Evolutionary conservation across 2,888 invertebrate species (phyloP).

Genomic region (Catocala nupta): DNA sequence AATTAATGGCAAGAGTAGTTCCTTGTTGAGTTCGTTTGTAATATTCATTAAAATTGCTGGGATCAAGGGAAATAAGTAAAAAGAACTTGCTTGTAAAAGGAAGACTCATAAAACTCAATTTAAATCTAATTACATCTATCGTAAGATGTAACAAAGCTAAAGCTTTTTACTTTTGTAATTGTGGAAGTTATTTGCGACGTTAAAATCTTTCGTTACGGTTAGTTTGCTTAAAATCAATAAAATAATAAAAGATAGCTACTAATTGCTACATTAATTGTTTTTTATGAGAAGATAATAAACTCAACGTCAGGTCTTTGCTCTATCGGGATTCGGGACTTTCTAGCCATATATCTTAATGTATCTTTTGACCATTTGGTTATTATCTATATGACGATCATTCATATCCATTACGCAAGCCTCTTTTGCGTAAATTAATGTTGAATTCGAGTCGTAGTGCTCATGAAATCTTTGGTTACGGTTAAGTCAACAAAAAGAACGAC

Average conservation of each 20-base stretch:
- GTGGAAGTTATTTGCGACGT: constrained; percentile 11
- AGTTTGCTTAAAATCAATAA: constrained; percentile 4
- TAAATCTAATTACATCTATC: constrained; percentile 19
- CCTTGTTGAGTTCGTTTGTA: constrained; percentile 1
- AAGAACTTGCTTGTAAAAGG: constrained; percentile 13
- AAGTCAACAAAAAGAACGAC: no score
- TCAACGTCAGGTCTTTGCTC: background rate
- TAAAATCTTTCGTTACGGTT: constrained; percentile 9
- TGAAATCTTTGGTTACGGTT: no score
- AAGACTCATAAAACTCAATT: constrained; percentile 19
- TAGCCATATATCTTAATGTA: constrained; percentile 3
- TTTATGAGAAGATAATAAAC: background rate
- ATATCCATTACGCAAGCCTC: constrained; percentile 17
- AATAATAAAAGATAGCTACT: no score
- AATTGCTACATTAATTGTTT: no score
- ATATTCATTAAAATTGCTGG: constrained; percentile 12
- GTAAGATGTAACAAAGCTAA: constrained; percentile 15
- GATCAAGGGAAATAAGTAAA: constrained; percentile 6
- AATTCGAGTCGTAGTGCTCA: no score
- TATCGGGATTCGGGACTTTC: constrained; percentile 1
- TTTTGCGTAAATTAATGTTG: background rate
- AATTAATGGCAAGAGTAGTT: background rate
- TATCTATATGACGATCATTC: constrained; percentile 15
- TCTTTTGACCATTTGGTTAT: background rate
- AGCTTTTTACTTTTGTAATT: constrained; percentile 13